A percentile compares a stretch with the other conserved stretches of the same genome.
Evolutionary conservation across 2,113 vertebrate species (phyloP).

Genomic region (Hemicordylus capensis): DNA sequence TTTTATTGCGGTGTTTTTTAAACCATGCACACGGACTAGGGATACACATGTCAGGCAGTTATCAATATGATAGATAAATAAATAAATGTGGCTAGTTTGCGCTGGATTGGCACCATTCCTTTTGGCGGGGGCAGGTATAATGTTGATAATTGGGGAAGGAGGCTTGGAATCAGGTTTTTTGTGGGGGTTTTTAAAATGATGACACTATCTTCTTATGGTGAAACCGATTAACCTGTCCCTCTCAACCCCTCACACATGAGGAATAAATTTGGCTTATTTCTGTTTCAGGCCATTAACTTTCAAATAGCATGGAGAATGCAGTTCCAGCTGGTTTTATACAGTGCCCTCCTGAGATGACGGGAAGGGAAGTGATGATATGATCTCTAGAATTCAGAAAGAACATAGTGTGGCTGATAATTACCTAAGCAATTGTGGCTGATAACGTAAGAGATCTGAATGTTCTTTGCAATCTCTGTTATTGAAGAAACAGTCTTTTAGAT

Average conservation of each 20-base stretch:
- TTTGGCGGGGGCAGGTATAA: neutral
- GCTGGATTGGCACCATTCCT: too few relatives aligned
- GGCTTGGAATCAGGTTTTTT: neutral
- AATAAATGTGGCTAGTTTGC: too few relatives aligned
- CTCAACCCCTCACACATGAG: neutral
- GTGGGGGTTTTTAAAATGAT: neutral
- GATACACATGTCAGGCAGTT: too few relatives aligned
- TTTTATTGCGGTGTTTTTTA: too few relatives aligned
- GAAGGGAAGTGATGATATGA: constrained; percentile 33
- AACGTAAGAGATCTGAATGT: constrained; percentile 33
- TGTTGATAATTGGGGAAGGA: neutral
- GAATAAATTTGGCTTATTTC: neutral
- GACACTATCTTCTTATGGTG: neutral
- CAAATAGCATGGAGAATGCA: constrained; percentile 36
- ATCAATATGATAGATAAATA: too few relatives aligned
- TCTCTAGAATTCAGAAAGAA: constrained; percentile 51
- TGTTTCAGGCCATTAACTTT: constrained; percentile 5
- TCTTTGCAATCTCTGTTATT: constrained; percentile 20
- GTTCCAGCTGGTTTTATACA: constrained; percentile 21
- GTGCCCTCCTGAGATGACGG: constrained; percentile 9
- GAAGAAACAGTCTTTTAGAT: neutral
- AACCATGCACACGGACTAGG: too few relatives aligned
- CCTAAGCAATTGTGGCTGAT: constrained; percentile 42
- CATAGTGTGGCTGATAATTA: constrained; percentile 23
- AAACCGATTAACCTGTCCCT: neutral